Percentiles rank a stretch among this genome's conserved stretches.
phyloP scores from a whole-genome alignment of 2,888 invertebrate species.

The Aromia moschata region DNA sequence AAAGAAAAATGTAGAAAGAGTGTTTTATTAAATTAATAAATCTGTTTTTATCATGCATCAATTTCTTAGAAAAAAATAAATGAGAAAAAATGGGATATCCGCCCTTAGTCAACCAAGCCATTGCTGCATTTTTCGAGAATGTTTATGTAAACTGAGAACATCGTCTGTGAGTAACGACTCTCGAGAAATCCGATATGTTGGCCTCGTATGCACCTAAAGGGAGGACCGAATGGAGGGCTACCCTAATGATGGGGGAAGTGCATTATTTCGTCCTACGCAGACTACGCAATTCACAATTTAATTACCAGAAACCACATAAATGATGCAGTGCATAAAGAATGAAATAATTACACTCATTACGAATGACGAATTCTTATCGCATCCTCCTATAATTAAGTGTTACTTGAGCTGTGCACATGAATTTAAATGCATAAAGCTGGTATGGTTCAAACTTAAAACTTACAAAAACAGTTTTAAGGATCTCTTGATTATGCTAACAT shows the following conservation, averaged over 20 bases:
- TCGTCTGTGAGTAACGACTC: conserved; percentile 20
- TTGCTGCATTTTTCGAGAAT: conserved; percentile 11
- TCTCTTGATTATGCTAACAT: too few relatives aligned
- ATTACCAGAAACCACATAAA: conserved; percentile 17
- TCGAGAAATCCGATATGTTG: conserved; percentile 13
- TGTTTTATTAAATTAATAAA: too few relatives aligned
- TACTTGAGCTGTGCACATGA: too few relatives aligned
- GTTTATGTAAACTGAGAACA: conserved; percentile 20
- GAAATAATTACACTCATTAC: neutral
- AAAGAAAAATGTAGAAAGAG: too few relatives aligned
- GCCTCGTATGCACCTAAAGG: conserved; percentile 12
- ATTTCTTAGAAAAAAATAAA: too few relatives aligned
- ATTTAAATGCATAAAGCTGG: too few relatives aligned
- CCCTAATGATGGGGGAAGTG: conserved; percentile 13
- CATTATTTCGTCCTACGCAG: neutral
- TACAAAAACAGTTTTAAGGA: too few relatives aligned
- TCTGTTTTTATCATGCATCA: too few relatives aligned
- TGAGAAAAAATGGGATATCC: neutral
- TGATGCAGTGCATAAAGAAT: neutral
- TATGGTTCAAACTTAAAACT: too few relatives aligned
- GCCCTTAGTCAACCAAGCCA: neutral
- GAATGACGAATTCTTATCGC: too few relatives aligned
- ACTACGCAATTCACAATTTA: conserved; percentile 16
- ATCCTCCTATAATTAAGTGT: too few relatives aligned
- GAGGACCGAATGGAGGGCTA: conserved; percentile 6